phyloP scores from a whole-genome alignment of 2,888 invertebrate species.

The Blomia tropicalis region DNA sequence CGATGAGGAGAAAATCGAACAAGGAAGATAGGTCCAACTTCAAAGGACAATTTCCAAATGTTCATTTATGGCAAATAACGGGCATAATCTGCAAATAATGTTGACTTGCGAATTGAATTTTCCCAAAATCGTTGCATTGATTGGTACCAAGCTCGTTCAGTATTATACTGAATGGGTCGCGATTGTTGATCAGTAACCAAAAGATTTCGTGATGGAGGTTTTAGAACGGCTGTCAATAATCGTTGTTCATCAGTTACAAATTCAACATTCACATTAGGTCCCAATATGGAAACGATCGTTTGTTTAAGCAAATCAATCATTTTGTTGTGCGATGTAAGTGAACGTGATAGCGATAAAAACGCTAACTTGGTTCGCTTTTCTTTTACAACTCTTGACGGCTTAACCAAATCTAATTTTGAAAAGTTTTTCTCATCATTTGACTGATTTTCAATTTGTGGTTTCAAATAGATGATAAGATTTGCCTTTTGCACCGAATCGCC shows the following conservation, averaged over 20 bases:
- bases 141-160: conserved; percentile 25
- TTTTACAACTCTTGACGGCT: not conserved
- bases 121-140: conserved; percentile 26
- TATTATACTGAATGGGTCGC: not conserved
- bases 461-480: conserved; percentile 23
- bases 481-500: conserved; percentile 20
- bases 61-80: conserved; percentile 26
- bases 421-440: not conserved
- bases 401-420: not conserved
- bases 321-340: conserved; percentile 1
- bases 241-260: conserved; percentile 22
- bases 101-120: conserved; percentile 23
- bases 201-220: conserved; percentile 9
- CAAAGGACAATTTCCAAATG: too few species aligned
- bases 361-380: not conserved
- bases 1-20: too few species aligned
- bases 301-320: not conserved
- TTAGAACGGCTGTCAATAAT: conserved; percentile 17
- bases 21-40: too few species aligned
- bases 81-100: conserved; percentile 25
- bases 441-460: not conserved
- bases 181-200: conserved; percentile 3
- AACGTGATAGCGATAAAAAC: not conserved
- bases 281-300: conserved; percentile 16
- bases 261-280: conserved; percentile 11